Percentiles rank a stretch among this genome's conserved stretches.
These are phyloP conservation scores for Strix uralensis DNA, from an alignment of 2,113 vertebrate genomes.

Conservation along the genomic window DNA sequence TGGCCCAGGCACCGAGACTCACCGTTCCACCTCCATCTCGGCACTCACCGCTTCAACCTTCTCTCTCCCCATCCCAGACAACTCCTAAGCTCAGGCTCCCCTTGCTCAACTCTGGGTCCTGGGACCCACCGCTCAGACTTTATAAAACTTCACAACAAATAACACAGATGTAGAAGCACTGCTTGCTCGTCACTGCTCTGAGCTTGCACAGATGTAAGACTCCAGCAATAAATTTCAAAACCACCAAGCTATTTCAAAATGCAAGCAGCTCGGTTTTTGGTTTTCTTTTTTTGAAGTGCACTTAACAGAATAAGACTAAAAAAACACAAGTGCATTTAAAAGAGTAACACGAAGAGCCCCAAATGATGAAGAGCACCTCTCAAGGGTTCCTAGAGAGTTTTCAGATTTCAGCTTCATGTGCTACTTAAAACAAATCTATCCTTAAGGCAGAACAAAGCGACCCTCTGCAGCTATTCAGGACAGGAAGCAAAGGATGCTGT, in stretches of 20 bases:
- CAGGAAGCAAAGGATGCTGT: conserved; percentile 22
- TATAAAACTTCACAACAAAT: neutral
- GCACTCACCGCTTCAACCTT: accelerated
- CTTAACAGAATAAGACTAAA: neutral
- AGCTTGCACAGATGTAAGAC: neutral
- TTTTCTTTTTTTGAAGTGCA: accelerated
- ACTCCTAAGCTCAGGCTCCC: neutral
- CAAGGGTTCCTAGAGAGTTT: neutral
- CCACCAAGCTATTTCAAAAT: neutral
- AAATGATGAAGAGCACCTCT: accelerated
- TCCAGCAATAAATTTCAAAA: neutral
- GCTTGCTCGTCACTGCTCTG: accelerated
- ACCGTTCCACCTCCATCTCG: neutral
- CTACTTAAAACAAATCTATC: neutral
- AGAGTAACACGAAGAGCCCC: neutral
- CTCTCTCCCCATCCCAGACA: accelerated
- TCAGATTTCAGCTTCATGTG: neutral
- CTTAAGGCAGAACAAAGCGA: neutral
- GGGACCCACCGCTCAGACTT: accelerated
- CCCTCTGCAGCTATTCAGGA: neutral
- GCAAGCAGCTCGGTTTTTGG: accelerated
- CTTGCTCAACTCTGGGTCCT: neutral
- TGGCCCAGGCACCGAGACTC: neutral
- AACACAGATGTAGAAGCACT: accelerated
- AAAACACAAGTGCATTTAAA: neutral